A percentile compares a stretch with the other conserved stretches of the same genome.
These are phyloP conservation scores for Anodontia alba DNA, from an alignment of 2,888 invertebrate genomes.

Conservation along the genomic window DNA sequence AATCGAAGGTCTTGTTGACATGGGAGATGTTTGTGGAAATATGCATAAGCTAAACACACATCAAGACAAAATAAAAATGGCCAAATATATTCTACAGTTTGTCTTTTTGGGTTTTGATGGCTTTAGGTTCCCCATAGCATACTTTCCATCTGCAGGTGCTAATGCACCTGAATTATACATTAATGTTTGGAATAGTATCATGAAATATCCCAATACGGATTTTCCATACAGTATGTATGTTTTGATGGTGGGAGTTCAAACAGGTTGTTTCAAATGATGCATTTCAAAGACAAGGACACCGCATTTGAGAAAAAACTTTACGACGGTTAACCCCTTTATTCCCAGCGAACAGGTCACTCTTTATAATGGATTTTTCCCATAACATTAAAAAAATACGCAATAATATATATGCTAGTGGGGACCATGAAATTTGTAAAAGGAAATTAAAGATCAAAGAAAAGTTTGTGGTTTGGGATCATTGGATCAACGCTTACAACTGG, in stretches of 20 bases:
- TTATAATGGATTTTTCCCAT: constrained; percentile 46
- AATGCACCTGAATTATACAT: constrained; percentile 36
- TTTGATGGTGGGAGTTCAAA: constrained; percentile 37
- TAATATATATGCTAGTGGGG: constrained; percentile 37
- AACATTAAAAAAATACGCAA: constrained; percentile 46
- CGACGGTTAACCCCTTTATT: constrained; percentile 13
- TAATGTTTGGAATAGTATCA: constrained; percentile 36
- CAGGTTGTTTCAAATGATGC: constrained; percentile 36
- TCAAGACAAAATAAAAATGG: constrained; percentile 21
- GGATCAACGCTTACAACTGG: constrained; percentile 32
- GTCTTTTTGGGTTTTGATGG: constrained; percentile 34
- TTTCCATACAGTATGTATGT: constrained; percentile 31
- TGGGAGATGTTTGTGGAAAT: constrained; percentile 29
- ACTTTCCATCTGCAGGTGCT: constrained; percentile 34
- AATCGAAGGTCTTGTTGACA: constrained; percentile 31
- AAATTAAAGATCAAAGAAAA: constrained; percentile 22
- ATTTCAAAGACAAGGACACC: constrained; percentile 23
- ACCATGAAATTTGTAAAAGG: constrained; percentile 8
- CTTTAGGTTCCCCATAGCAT: constrained; percentile 40
- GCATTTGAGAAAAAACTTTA: constrained; percentile 16
- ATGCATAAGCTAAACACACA: constrained; percentile 22
- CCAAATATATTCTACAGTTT: constrained; percentile 39
- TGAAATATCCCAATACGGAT: constrained; percentile 24
- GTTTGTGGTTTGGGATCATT: constrained; percentile 32
- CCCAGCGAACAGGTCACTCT: constrained; percentile 19